Base-by-base conservation (phyloP, 1,140 invertebrate genomes). In the Pachypsylla venusta region DNA sequence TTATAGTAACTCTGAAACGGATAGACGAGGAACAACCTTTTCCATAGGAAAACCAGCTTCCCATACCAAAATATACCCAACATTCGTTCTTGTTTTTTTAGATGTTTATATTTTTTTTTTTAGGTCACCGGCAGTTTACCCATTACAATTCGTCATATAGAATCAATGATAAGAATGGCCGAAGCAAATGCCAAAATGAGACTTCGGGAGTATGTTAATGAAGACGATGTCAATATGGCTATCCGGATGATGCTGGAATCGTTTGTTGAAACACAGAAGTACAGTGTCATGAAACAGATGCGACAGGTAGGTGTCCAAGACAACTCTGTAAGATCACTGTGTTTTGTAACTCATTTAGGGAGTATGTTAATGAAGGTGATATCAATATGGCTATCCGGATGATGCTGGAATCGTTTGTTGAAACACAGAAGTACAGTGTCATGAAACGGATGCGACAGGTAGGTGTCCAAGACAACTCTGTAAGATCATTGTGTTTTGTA, bases 211-310 rank as follows among this genome's bases (percentile, higher is more conserved):
- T 90, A 86, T 68, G 95, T 99, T 1, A 80, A 84, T 66, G 93
- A 98, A 66, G 87, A 92, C 62, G 97, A 99, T 72, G 90, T 99
- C 5, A 97, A 97, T 72, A 85, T 96, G 79, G 93, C 96, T 13
- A 96, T 98, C 54, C 78, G 90, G 62, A 93, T 98, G 74, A 90
- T 94, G 83, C 76, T 99, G 22, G 94, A 99, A 70, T 96, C 91
- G 67, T 99, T 99, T 72, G 89, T 99, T 27, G 90, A 93, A 64
- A 98, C 96, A 7, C 97, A 99, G 71, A 99, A 99, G 70, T 97
- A 91, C 75, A 93, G 89, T 64, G 89, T 99, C 13, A 98, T 95
- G 89, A 86, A 90, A 68, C 80, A 82, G 26, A 99, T 99, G 94
- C 80, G 82, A 75, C 85, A 87, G 75, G 89, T 93, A 73, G 70